Percentiles rank a stretch among this genome's conserved stretches.
phyloP scores from a whole-genome alignment of 2,888 invertebrate genomes.

The Ennomos fuscantarius region DNA sequence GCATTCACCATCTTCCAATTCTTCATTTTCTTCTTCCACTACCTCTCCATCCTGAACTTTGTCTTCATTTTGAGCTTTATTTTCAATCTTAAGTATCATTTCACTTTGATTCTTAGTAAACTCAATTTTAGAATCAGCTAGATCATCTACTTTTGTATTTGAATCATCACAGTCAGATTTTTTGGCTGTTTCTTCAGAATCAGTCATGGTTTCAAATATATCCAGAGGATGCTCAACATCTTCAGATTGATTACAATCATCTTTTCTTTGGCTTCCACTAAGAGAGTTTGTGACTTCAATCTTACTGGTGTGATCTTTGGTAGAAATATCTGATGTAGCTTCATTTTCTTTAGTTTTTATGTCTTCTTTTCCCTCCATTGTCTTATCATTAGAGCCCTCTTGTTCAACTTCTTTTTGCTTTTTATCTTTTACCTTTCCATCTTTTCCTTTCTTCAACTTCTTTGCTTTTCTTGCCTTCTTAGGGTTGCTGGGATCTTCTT shows the following conservation, averaged over 20 bases:
- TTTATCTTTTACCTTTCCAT: constrained; percentile 11
- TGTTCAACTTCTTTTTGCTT: constrained; percentile 12
- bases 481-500: constrained; percentile 59
- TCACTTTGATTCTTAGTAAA: neutral
- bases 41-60: constrained; percentile 30
- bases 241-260: neutral
- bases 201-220: neutral
- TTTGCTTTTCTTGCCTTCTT: constrained; percentile 35
- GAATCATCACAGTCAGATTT: no score
- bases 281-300: neutral
- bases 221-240: neutral
- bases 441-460: constrained; percentile 17
- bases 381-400: neutral
- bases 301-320: constrained; percentile 3
- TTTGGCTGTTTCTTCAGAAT: constrained; percentile 4
- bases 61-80: constrained; percentile 9
- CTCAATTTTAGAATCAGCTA: neutral
- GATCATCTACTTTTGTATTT: no score
- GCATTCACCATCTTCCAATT: constrained; percentile 88
- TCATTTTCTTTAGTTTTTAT: neutral
- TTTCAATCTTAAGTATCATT: neutral
- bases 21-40: constrained; percentile 57
- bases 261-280: constrained; percentile 1
- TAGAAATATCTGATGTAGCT: constrained; percentile 16
- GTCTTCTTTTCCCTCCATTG: constrained; percentile 15